Conservation (phyloP, 2,113 vertebrate genomes). For the Cololabis saira region DNA sequence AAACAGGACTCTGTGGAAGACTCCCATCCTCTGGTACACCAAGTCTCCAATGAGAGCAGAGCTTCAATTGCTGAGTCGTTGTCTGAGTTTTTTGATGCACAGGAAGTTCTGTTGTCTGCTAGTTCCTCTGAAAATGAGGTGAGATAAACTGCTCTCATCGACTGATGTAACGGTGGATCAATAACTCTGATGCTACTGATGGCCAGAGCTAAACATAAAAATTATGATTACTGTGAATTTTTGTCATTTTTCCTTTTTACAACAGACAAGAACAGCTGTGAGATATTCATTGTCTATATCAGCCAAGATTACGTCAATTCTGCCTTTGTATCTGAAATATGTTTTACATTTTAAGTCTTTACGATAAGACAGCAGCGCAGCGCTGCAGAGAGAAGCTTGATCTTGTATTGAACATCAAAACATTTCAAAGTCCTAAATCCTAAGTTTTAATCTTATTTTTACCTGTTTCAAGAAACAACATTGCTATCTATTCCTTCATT, state of each 20-base stretch:
- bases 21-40: conserved; percentile 88
- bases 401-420: too few relatives aligned
- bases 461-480: too few relatives aligned
- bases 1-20: conserved; percentile 86
- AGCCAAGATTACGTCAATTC: neutral
- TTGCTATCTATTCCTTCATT: conserved; percentile 1
- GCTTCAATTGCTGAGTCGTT: conserved; percentile 93
- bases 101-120: conserved; percentile 93
- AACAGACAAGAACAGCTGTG: neutral
- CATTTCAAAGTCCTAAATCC: conserved; percentile 2
- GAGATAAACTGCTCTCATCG: neutral
- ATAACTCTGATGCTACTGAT: neutral
- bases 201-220: conserved; percentile 2
- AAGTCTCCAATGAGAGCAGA: conserved; percentile 93
- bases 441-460: neutral
- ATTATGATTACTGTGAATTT: conserved; percentile 5
- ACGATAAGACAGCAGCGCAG: neutral
- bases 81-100: conserved; percentile 97
- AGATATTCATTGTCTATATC: neutral
- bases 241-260: conserved; percentile 8
- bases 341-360: neutral
- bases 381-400: neutral
- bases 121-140: conserved; percentile 99
- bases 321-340: neutral
- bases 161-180: too few relatives aligned